These are phyloP conservation scores for Climacteris rufus DNA, from an alignment of 2,113 vertebrate species.

Conservation along the genomic window DNA sequence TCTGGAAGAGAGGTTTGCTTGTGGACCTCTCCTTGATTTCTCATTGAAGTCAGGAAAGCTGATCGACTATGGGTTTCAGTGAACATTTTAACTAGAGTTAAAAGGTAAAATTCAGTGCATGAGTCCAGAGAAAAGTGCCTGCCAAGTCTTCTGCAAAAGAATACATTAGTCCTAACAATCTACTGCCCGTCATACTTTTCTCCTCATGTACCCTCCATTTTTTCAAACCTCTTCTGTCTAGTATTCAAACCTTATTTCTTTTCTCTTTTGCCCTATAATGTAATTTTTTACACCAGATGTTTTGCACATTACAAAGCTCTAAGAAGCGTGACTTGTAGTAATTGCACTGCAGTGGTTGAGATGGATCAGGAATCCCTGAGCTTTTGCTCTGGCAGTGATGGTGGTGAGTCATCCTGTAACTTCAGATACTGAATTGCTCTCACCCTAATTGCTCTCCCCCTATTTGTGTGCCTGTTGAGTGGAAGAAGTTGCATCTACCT, in stretches of 20 bases:
- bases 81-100: not conserved
- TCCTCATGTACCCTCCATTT: not conserved
- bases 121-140: not conserved
- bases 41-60: not conserved
- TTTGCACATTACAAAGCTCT: slow-evolving; percentile 1
- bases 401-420: not conserved
- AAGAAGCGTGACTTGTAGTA: not conserved
- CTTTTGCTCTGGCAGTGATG: not conserved
- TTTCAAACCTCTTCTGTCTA: not conserved
- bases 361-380: not conserved
- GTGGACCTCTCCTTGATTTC: not conserved
- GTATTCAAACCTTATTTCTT: not conserved
- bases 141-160: not conserved
- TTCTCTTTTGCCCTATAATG: not conserved
- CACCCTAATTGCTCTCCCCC: not conserved
- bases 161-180: not conserved
- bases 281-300: slow-evolving; percentile 3
- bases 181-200: not conserved
- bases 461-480: not conserved
- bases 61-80: not conserved
- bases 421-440: not conserved
- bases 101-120: not conserved
- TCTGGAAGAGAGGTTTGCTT: not conserved
- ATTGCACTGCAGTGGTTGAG: not conserved
- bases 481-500: not conserved